Base-by-base conservation (phyloP, 1,140 invertebrate genomes). In the Rhyzopertha dominica region DNA sequence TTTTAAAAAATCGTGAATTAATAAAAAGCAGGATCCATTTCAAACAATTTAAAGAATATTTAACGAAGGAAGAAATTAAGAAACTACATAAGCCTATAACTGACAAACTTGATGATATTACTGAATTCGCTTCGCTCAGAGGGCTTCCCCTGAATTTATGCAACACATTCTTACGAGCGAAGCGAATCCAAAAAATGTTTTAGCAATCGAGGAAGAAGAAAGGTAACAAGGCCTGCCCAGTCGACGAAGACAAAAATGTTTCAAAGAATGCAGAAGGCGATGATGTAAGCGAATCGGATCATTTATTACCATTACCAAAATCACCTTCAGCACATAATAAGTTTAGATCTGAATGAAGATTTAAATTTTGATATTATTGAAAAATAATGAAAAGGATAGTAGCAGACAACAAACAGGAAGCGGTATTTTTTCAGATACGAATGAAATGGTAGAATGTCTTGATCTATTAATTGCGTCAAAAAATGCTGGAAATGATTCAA, bases 401-500 rank as follows among this genome's bases (percentile, higher is more conserved):
- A n/a, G n/a, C n/a, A 26, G n/a, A 26, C n/a, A n/a, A 26, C 8
- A 26, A 26, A 26, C 8, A n/a, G 25, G n/a, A 26, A 26, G n/a
- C n/a, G n/a, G 34, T 36, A 36, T 41, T 41, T 41, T 30, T 41
- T 28, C 23, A 41, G 39, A 31, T 28, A 24, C 25, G 13, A 41
- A 41, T 41, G 23, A 41, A 41, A 44, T 44, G 30, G 20, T 28
- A 35, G 22, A 36, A 44, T 34, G 30, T 44, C 42, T 44, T 44
- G 31, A 44, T 35, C 22, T 44, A 44, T 44, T 44, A 35, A 44
- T 44, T 44, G 42, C 39, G 26, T 41, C 24, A 44, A 44, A 36
- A 43, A 44, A 44, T 44, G 42, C 42, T 14, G 42, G 42, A 44
- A 44, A 44, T 44, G 42, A 36, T 44, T 44, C 31, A 36, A 36